Conservation (phyloP, 2,888 invertebrate genomes). For the Drosophila diplacantha region DNA sequence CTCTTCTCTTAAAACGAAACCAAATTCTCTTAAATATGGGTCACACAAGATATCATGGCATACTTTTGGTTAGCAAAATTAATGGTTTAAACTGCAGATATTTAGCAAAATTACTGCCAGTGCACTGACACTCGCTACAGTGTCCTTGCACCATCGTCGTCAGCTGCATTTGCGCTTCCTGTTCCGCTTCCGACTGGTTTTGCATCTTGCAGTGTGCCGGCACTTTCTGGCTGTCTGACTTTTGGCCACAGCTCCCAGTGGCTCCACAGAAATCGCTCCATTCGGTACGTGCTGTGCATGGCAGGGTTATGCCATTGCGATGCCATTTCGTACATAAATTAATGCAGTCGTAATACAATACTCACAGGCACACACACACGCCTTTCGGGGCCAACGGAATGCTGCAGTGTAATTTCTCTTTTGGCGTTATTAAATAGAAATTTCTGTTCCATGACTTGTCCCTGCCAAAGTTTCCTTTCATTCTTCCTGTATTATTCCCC, state of each 20-base stretch:
- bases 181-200: constrained; percentile 54
- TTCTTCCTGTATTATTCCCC: constrained; percentile 30
- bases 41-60: background rate
- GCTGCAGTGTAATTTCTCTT: constrained; percentile 68
- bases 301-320: constrained; percentile 40
- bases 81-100: background rate
- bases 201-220: constrained; percentile 35
- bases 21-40: too few relatives aligned
- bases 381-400: constrained; percentile 35
- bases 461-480: constrained; percentile 43
- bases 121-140: background rate
- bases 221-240: constrained; percentile 52
- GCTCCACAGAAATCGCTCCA: constrained; percentile 26
- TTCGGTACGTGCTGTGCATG: constrained; percentile 42
- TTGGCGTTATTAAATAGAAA: constrained; percentile 64
- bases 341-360: constrained; percentile 60
- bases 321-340: constrained; percentile 65
- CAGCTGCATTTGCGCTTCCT: constrained; percentile 44
- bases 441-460: constrained; percentile 54
- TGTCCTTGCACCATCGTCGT: constrained; percentile 22
- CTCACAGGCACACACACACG: constrained; percentile 8
- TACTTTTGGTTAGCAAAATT: background rate
- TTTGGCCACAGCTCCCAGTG: constrained; percentile 39
- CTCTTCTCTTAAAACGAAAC: too few relatives aligned
- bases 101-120: background rate